These are phyloP conservation scores for Lepilemur septentrionalis DNA, from an alignment of 2,797 vertebrate species.

Conservation along the genomic window DNA sequence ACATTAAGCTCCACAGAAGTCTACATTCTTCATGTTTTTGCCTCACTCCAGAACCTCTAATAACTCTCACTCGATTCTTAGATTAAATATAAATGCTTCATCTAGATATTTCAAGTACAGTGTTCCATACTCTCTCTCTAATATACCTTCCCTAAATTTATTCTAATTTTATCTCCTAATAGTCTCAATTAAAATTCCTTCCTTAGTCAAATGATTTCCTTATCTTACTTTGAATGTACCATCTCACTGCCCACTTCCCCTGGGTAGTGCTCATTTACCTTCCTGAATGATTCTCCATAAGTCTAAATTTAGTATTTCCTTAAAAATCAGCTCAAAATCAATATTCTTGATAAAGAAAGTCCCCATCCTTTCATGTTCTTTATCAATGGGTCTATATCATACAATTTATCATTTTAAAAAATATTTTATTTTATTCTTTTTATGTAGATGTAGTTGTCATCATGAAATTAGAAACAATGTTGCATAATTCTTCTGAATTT, in stretches of 20 bases:
- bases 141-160: not conserved
- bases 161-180: not conserved
- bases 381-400: not conserved
- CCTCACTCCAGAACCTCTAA: not conserved
- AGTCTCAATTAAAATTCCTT: not conserved
- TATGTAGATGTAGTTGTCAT: not conserved
- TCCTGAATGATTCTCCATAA: not conserved
- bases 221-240: not conserved
- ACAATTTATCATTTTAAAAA: not conserved
- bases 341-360: not conserved
- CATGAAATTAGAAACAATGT: not conserved
- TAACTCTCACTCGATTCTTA: not conserved
- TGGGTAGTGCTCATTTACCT: not conserved
- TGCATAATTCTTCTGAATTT: not conserved
- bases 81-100: not conserved
- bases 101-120: not conserved
- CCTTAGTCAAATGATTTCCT: not conserved
- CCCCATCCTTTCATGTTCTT: not conserved
- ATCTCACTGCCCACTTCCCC: not conserved
- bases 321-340: constrained; percentile 32
- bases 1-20: not conserved
- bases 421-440: not conserved
- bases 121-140: not conserved
- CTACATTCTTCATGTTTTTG: not conserved
- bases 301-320: not conserved